Evolutionary conservation across 2,888 invertebrate species (phyloP).

Genomic region (Chloromyia formosa): DNA sequence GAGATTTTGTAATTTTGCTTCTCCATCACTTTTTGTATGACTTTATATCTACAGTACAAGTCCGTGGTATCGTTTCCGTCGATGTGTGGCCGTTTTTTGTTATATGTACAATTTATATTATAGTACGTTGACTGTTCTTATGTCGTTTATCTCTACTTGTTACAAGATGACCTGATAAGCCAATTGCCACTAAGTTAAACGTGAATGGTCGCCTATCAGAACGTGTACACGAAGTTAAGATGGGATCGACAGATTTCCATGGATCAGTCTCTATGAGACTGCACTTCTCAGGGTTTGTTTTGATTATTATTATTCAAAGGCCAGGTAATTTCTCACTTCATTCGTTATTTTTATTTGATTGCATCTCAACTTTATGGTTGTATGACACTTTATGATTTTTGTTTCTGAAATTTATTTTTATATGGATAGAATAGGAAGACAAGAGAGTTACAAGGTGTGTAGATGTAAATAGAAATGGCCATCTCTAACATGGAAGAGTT

Average conservation of each 20-base stretch:
- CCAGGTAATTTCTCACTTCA: slow-evolving; percentile 26
- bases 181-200: slow-evolving; percentile 50
- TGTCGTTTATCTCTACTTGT: slow-evolving; percentile 41
- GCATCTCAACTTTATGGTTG: slow-evolving; percentile 23
- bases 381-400: slow-evolving; percentile 40
- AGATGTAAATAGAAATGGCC: background rate
- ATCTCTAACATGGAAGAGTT: background rate
- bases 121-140: slow-evolving; percentile 27
- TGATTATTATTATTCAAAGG: slow-evolving; percentile 14
- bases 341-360: slow-evolving; percentile 36
- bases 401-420: slow-evolving; percentile 22
- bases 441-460: slow-evolving; percentile 34
- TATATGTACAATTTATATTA: slow-evolving; percentile 31
- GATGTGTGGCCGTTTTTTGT: slow-evolving; percentile 31
- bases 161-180: slow-evolving; percentile 49
- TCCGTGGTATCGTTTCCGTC: background rate
- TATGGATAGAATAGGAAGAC: slow-evolving; percentile 1
- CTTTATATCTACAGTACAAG: background rate
- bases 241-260: background rate
- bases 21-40: slow-evolving; percentile 14
- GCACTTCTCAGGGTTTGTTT: background rate
- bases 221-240: background rate
- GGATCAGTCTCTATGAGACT: background rate
- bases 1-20: background rate
- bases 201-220: slow-evolving; percentile 1